phyloP scores from a whole-genome alignment of 2,888 invertebrate species.

The Mactromeris polynyma region DNA sequence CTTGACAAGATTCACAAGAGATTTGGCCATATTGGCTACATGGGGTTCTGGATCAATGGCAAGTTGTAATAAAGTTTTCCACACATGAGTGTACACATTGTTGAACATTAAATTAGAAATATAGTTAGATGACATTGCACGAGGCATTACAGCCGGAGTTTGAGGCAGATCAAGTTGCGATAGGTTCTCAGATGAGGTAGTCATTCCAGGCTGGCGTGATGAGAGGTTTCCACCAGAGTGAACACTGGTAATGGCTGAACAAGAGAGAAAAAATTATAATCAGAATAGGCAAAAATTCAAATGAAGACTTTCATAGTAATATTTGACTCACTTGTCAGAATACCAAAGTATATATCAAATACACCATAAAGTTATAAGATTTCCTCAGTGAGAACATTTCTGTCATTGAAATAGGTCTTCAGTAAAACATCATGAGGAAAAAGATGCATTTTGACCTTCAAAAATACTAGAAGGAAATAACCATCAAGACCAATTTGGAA shows the following conservation, averaged over 20 bases:
- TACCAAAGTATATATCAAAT: too few relatives aligned
- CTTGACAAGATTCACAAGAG: constrained; percentile 92
- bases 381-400: too few relatives aligned
- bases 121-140: constrained; percentile 65
- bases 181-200: constrained; percentile 67
- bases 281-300: too few relatives aligned
- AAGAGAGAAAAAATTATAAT: too few relatives aligned
- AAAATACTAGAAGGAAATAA: too few relatives aligned
- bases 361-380: too few relatives aligned
- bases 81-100: constrained; percentile 94
- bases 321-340: too few relatives aligned
- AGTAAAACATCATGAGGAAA: too few relatives aligned
- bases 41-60: constrained; percentile 95
- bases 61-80: constrained; percentile 93
- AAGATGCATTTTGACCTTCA: too few relatives aligned
- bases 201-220: neutral
- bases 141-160: constrained; percentile 84
- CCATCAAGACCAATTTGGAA: too few relatives aligned
- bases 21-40: constrained; percentile 93
- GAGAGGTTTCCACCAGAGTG: constrained; percentile 16
- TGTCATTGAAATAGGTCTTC: too few relatives aligned
- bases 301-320: neutral
- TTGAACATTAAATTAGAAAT: constrained; percentile 73
- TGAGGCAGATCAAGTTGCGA: constrained; percentile 48
- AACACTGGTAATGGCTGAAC: neutral